phyloP scores from a whole-genome alignment of 2,797 vertebrate genomes.

The Gallirallus australis region DNA sequence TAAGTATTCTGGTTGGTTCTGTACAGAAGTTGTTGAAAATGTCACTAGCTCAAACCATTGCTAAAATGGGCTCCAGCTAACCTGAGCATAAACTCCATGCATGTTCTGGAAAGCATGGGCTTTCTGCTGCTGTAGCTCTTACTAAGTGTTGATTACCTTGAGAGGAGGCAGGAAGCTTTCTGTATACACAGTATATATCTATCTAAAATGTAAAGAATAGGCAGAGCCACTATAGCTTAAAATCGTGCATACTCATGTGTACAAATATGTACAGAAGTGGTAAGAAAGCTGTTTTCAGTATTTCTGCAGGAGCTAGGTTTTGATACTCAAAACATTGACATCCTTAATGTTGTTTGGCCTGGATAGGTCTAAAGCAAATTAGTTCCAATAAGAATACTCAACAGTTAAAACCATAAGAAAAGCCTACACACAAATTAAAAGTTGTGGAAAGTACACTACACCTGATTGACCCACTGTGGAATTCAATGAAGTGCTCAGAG shows the following conservation, averaged over 20 bases:
- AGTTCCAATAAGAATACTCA: background rate
- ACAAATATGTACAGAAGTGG: background rate
- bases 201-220: background rate
- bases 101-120: accelerated
- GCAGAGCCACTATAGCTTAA: background rate
- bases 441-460: background rate
- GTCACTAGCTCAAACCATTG: background rate
- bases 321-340: background rate
- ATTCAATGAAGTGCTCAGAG: background rate
- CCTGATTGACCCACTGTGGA: background rate
- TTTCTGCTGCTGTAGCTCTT: background rate
- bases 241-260: accelerated
- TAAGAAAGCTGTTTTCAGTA: background rate
- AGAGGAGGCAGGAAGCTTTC: background rate
- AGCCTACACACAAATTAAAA: background rate
- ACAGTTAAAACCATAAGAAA: background rate
- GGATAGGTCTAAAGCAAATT: background rate
- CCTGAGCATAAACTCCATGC: background rate
- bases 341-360: background rate
- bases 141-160: background rate
- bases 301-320: background rate
- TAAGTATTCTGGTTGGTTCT: background rate
- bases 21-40: background rate
- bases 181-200: background rate
- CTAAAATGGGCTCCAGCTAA: background rate